Evolutionary conservation across 2,113 vertebrate genomes (phyloP).

Genomic region (Scophthalmus maximus): DNA sequence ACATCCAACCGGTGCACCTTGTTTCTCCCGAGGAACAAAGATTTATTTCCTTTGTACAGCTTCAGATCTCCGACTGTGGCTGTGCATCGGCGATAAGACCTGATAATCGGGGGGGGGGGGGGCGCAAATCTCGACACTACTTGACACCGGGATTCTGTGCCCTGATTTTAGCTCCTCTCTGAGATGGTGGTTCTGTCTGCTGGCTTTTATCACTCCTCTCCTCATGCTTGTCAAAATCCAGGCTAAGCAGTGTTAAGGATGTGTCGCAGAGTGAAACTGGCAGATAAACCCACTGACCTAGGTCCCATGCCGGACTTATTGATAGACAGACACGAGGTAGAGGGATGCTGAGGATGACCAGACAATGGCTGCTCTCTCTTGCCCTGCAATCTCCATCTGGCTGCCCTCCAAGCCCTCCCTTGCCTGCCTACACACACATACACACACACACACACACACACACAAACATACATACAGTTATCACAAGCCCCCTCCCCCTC

Average conservation of each 20-base stretch:
- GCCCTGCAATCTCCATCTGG: conserved; percentile 78
- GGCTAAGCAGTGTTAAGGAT: conserved; percentile 1
- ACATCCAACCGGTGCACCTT: conserved; percentile 46
- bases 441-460: conserved; percentile 43
- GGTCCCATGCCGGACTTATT: conserved; percentile 27
- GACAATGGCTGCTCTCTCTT: conserved; percentile 71
- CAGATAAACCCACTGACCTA: conserved; percentile 48
- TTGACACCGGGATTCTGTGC: conserved; percentile 46
- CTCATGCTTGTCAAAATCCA: conserved; percentile 16
- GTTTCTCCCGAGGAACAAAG: conserved; percentile 30
- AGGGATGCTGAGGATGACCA: conserved; percentile 63
- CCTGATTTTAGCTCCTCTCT: conserved; percentile 60
- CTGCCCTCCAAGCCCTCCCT: conserved; percentile 67
- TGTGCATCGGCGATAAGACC: conserved; percentile 54
- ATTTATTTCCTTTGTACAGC: conserved; percentile 29
- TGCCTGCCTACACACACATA: conserved; percentile 41
- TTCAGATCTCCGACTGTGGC: conserved; percentile 29
- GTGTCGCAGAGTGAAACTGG: conserved; percentile 1
- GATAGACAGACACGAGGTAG: conserved; percentile 58
- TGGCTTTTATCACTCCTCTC: conserved; percentile 30
- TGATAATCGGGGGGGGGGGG: conserved; percentile 16
- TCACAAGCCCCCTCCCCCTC: conserved; percentile 55
- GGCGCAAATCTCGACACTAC: conserved; percentile 7
- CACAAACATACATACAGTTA: conserved; percentile 63
- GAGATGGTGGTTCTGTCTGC: conserved; percentile 33